Evolutionary conservation across 2,888 invertebrate genomes (phyloP), one percentile per base, ranked within the genome.

Genomic region (Athalia rosae): DNA sequence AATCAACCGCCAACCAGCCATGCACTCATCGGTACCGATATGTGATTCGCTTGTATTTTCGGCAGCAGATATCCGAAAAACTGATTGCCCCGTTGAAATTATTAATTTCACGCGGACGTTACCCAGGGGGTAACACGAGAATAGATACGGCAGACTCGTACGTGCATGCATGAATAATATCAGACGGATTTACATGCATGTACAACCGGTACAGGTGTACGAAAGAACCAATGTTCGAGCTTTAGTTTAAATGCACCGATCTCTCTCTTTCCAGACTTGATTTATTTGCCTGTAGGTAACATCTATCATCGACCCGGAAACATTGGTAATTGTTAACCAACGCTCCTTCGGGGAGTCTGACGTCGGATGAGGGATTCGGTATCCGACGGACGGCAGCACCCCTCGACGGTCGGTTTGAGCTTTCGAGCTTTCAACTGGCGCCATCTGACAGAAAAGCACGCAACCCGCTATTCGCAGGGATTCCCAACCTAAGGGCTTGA

Each of bases 211-310:
- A 28, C 67, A 13, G 13, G 13, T 8, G 13, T 71, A 50, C 58
- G 45, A 41, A 15, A 58, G 13, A 58, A 71, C 56, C 15, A 58
- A 58, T 58, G 45, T 43, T 56, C 15, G 58, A 71, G 58, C 58
- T 71, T 71, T 43, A 50, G 56, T 56, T 13, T 8, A 61, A 15
- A 74, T 61, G 48, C 74, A 48, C 48, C 28, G n/a, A 48, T 48
- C 61, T 15, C 50, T 48, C 50, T 48, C 61, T 74, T 47, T 28
- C n/a, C 74, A 50, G 50, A 58, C 63, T 76, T 77, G 81, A 82
- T 82, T 82, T 73, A 81, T 80, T 84, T 86, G 84, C 83, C 86
- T 74, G 86, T 79, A 79, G 86, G 85, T 87, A 87, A 86, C 82
- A 81, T 79, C 79, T 78, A 74, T 83, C 80, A 83, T 79, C 77